Conservation (phyloP, 2,888 invertebrate genomes). For the Stenurella melanura region DNA sequence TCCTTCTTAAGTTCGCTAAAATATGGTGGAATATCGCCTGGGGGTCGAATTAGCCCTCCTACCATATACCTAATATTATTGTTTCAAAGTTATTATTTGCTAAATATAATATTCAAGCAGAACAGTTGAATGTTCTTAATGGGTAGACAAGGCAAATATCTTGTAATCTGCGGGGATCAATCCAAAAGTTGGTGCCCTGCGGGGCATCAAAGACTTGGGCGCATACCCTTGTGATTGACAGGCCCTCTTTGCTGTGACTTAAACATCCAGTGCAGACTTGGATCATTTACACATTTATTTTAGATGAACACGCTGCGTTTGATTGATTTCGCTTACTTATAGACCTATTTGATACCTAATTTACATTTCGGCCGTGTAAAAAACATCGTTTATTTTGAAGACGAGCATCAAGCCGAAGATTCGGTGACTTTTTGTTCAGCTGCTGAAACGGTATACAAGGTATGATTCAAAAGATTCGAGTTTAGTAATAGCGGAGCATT, state of each 20-base stretch:
- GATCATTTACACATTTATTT: constrained; percentile 51
- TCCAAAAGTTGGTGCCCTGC: constrained; percentile 65
- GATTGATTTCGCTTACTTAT: constrained; percentile 41
- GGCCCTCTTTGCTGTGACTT: constrained; percentile 48
- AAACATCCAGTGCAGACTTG: constrained; percentile 51
- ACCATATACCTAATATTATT: constrained; percentile 54
- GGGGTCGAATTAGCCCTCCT: constrained; percentile 51
- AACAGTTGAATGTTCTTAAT: constrained; percentile 57
- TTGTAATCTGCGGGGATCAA: constrained; percentile 69
- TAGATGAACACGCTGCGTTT: constrained; percentile 34
- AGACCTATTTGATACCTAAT: constrained; percentile 9
- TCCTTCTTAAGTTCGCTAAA: constrained; percentile 40
- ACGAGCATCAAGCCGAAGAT: not conserved
- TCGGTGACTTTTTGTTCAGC: not conserved
- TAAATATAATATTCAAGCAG: constrained; percentile 55
- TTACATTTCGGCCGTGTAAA: not conserved
- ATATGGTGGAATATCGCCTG: constrained; percentile 43
- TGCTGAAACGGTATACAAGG: not conserved
- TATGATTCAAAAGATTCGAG: too few relatives aligned
- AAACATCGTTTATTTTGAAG: not conserved
- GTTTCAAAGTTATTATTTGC: constrained; percentile 57
- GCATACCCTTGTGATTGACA: constrained; percentile 54
- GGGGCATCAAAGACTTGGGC: constrained; percentile 60
- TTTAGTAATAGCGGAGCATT: too few relatives aligned
- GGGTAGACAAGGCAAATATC: constrained; percentile 64